Evolutionary conservation across 2,888 invertebrate species (phyloP).

Genomic region (Lithosia quadra): DNA sequence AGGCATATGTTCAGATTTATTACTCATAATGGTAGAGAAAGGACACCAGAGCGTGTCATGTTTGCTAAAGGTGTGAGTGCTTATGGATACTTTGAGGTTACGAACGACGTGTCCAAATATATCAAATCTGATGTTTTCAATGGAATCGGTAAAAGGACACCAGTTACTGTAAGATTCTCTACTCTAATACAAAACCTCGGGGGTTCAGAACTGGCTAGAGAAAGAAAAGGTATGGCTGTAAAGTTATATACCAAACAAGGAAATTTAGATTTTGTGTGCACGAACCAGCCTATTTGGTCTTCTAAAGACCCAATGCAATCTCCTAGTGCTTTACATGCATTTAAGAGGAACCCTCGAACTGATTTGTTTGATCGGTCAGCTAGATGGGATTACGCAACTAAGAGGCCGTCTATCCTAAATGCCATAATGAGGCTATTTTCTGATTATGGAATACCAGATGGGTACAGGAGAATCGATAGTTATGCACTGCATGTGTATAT

Average conservation of each 20-base stretch:
- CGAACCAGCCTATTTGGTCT: slow-evolving; percentile 95
- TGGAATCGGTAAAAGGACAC: slow-evolving; percentile 91
- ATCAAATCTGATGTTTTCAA: slow-evolving; percentile 92
- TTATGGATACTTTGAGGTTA: slow-evolving; percentile 93
- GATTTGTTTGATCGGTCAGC: slow-evolving; percentile 93
- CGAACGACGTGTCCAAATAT: slow-evolving; percentile 92
- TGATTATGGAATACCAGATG: slow-evolving; percentile 96
- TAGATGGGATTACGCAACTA: slow-evolving; percentile 95
- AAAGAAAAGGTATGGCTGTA: slow-evolving; percentile 94
- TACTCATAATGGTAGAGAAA: slow-evolving; percentile 91
- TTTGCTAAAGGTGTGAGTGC: slow-evolving; percentile 97
- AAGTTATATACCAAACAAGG: slow-evolving; percentile 97
- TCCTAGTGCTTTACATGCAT: slow-evolving; percentile 94
- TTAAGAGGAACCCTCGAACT: slow-evolving; percentile 96
- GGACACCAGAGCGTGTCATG: slow-evolving; percentile 96
- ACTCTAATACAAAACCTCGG: slow-evolving; percentile 93
- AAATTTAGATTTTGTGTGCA: slow-evolving; percentile 94
- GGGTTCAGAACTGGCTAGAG: slow-evolving; percentile 93
- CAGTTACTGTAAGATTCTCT: slow-evolving; percentile 91
- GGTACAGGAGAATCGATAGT: slow-evolving; percentile 95
- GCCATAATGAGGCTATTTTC: slow-evolving; percentile 89
- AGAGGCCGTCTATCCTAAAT: neutral
- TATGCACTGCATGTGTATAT: slow-evolving; percentile 97
- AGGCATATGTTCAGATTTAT: slow-evolving; percentile 66
- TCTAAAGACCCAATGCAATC: slow-evolving; percentile 93